Evolutionary conservation across 2,888 invertebrate genomes (phyloP).

Genomic region (Aleiodes alternator): DNA sequence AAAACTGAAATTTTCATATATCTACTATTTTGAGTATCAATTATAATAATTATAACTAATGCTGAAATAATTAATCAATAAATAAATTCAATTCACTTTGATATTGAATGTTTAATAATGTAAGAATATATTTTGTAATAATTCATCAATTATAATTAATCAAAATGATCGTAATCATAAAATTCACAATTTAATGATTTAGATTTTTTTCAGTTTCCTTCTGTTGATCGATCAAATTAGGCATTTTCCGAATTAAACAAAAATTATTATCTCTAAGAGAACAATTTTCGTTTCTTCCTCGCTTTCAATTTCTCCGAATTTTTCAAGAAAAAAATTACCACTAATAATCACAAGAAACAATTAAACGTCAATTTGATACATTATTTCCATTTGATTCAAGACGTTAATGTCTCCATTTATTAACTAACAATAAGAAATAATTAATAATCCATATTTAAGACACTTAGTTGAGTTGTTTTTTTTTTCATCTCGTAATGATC

Average conservation of each 20-base stretch:
- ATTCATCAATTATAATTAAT: slow-evolving; percentile 54
- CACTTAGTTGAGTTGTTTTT: slow-evolving; percentile 66
- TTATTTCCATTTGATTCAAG: slow-evolving; percentile 8
- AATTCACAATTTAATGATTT: slow-evolving; percentile 45
- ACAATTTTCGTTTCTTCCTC: slow-evolving; percentile 1
- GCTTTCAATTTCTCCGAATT: slow-evolving; percentile 10
- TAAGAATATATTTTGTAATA: slow-evolving; percentile 66
- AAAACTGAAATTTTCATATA: not conserved
- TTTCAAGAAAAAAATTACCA: slow-evolving; percentile 6
- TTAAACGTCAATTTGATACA: slow-evolving; percentile 27
- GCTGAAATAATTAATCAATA: not conserved
- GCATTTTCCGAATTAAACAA: slow-evolving; percentile 23
- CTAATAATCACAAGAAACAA: slow-evolving; percentile 37
- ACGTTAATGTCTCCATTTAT: slow-evolving; percentile 37
- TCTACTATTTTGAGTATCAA: too few relatives aligned
- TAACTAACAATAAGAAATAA: slow-evolving; percentile 13
- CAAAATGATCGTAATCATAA: slow-evolving; percentile 48
- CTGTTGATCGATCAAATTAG: slow-evolving; percentile 30
- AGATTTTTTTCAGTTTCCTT: slow-evolving; percentile 6
- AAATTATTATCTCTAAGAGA: slow-evolving; percentile 33
- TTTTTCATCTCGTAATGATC: not conserved
- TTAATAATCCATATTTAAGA: slow-evolving; percentile 64
- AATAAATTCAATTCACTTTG: slow-evolving; percentile 10
- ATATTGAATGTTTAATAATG: slow-evolving; percentile 59
- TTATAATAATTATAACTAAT: too few relatives aligned